Evolutionary conservation across 2,888 invertebrate species (phyloP).

Genomic region (Phytoseiulus persimilis): DNA sequence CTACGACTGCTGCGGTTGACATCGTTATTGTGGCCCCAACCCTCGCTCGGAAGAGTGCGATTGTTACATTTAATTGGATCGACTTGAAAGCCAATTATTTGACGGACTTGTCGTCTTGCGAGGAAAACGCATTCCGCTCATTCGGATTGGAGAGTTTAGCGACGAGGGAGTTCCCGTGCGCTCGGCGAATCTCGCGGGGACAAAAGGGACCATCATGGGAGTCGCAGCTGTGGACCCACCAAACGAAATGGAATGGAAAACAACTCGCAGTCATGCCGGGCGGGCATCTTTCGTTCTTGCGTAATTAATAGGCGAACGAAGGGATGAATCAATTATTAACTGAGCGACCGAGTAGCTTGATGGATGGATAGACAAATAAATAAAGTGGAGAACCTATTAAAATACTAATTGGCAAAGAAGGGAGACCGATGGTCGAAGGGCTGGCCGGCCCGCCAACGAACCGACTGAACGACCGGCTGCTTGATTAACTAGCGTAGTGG

Average conservation of each 20-base stretch:
- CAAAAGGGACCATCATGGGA: too few relatives aligned
- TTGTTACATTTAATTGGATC: neutral
- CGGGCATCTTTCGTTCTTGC: neutral
- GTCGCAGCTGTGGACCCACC: too few relatives aligned
- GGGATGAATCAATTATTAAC: neutral
- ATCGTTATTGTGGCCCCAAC: neutral
- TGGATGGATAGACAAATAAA: constrained; percentile 5
- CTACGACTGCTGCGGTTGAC: neutral
- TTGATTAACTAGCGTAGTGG: neutral
- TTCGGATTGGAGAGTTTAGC: neutral
- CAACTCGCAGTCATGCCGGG: neutral
- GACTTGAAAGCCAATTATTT: neutral
- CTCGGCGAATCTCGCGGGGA: too few relatives aligned
- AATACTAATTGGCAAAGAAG: constrained; percentile 20
- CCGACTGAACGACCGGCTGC: neutral
- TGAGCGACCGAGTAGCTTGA: neutral
- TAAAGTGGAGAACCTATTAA: neutral
- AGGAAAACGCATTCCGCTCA: neutral
- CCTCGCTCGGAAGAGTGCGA: neutral
- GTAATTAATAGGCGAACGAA: neutral
- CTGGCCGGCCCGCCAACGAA: neutral
- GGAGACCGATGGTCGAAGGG: neutral
- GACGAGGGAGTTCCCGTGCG: too few relatives aligned
- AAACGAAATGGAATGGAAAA: neutral
- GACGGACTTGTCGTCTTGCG: neutral